phyloP scores from a whole-genome alignment of 2,888 invertebrate species.

The Lagria hirta region DNA sequence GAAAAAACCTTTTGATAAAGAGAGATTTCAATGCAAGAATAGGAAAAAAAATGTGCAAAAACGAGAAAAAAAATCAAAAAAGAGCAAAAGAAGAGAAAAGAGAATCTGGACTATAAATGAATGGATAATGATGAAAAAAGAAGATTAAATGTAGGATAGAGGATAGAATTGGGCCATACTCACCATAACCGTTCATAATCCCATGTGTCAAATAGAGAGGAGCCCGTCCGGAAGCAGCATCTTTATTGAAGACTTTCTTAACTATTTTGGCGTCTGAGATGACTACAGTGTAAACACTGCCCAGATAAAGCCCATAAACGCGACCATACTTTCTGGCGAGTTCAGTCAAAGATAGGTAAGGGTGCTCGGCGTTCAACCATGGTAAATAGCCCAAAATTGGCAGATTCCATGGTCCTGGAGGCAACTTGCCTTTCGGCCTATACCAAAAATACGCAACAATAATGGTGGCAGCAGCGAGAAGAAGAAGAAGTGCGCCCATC shows the following conservation, averaged over 20 bases:
- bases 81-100: too few relatives aligned
- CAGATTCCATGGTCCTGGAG: conserved; percentile 79
- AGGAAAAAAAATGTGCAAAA: too few relatives aligned
- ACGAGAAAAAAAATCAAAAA: too few relatives aligned
- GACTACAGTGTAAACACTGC: conserved; percentile 74
- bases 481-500: conserved; percentile 38
- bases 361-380: conserved; percentile 67
- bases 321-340: conserved; percentile 71
- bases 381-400: conserved; percentile 80
- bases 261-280: conserved; percentile 74
- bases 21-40: too few relatives aligned
- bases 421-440: conserved; percentile 52
- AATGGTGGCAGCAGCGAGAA: too few relatives aligned
- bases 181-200: conserved; percentile 85
- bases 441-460: conserved; percentile 14
- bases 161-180: too few relatives aligned
- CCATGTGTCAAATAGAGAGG: conserved; percentile 84
- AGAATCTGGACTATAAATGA: too few relatives aligned
- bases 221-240: conserved; percentile 73
- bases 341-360: conserved; percentile 69
- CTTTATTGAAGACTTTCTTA: conserved; percentile 71
- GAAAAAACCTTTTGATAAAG: too few relatives aligned
- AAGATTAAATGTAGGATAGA: too few relatives aligned
- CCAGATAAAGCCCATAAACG: conserved; percentile 74
- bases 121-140: too few relatives aligned